Conservation (phyloP, 2,113 vertebrate species). For the human region DNA sequence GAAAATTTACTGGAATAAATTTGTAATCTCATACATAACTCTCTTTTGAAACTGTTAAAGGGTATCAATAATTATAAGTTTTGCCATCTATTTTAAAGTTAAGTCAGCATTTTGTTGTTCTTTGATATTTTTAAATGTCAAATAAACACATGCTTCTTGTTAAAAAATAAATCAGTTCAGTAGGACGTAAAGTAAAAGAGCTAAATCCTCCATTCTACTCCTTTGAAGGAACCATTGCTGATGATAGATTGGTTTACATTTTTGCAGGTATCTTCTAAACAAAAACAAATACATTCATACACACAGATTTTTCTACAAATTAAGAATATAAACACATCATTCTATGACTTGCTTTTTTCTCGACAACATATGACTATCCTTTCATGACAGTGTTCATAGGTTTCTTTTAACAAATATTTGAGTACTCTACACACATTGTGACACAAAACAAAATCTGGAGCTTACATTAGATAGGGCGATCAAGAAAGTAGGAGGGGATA, state of each 20-base stretch:
- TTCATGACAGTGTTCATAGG: not conserved
- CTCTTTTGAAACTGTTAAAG: not conserved
- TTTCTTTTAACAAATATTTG: conserved; percentile 33
- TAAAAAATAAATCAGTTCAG: not conserved
- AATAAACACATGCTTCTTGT: not conserved
- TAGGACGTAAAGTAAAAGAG: not conserved
- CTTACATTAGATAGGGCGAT: not conserved
- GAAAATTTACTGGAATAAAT: not conserved
- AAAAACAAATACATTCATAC: not conserved
- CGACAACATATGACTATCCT: not conserved
- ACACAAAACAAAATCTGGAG: conserved; percentile 6
- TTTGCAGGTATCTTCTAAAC: not conserved
- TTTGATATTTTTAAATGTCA: not conserved
- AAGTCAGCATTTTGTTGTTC: not conserved
- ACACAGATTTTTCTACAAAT: not conserved
- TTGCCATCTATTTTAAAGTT: not conserved
- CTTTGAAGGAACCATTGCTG: not conserved
- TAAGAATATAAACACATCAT: not conserved
- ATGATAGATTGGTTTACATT: conserved; percentile 23
- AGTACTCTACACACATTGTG: not conserved
- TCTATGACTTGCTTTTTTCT: not conserved
- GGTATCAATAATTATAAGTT: not conserved
- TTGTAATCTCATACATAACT: not conserved
- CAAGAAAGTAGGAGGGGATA: not conserved
- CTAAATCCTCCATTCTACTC: not conserved